Percentiles rank a stretch among this genome's conserved stretches.
These are phyloP conservation scores for Pithecia hirsuta DNA, from an alignment of 2,797 vertebrate species.

Conservation along the genomic window DNA sequence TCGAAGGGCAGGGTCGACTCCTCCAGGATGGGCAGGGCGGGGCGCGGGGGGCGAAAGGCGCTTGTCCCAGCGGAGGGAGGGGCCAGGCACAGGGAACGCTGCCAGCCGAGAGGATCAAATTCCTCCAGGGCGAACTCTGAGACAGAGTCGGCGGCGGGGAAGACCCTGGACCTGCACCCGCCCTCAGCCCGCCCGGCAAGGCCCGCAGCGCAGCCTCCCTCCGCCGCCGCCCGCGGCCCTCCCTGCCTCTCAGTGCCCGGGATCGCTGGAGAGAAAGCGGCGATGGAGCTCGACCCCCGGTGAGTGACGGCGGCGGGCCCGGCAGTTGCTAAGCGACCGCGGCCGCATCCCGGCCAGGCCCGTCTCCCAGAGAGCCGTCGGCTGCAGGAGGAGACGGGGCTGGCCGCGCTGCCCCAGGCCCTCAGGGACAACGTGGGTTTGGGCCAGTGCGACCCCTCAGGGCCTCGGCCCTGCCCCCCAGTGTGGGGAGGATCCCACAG, in stretches of 20 bases:
- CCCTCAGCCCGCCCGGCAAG: not conserved
- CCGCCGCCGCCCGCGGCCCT: not conserved
- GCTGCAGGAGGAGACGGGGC: not conserved
- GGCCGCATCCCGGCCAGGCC: not conserved
- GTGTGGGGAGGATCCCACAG: not conserved
- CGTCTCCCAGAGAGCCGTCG: not conserved
- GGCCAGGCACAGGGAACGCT: constrained; percentile 8
- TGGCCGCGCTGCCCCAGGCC: not conserved
- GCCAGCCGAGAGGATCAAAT: constrained; percentile 68
- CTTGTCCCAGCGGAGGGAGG: not conserved
- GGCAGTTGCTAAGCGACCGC: not conserved
- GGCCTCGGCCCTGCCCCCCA: not conserved
- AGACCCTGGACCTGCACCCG: not conserved
- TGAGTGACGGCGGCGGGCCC: not conserved
- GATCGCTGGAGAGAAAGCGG: not conserved
- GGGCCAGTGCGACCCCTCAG: not conserved
- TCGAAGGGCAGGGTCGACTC: not conserved
- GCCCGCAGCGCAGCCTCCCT: not conserved
- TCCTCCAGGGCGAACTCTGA: constrained; percentile 63
- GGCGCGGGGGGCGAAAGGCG: not conserved
- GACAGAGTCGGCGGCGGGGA: not conserved
- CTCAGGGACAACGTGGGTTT: not conserved
- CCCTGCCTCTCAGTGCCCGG: not conserved
- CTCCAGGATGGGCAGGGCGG: not conserved
- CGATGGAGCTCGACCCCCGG: constrained; percentile 66